Evolutionary conservation across 2,888 invertebrate genomes (phyloP).

Genomic region (Idaea aversata): DNA sequence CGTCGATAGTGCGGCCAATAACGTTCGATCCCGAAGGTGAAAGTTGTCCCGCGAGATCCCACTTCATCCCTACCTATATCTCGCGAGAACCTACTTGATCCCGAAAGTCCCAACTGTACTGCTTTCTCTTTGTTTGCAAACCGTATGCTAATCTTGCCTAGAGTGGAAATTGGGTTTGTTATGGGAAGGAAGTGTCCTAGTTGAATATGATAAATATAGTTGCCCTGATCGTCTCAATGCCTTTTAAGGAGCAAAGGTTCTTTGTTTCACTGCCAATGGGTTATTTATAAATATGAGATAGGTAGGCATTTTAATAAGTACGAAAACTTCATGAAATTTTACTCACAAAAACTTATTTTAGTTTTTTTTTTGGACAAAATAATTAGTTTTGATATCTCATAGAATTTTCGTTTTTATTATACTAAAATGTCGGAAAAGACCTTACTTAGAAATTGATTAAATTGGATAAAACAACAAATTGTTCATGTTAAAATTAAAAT

Average conservation of each 20-base stretch:
- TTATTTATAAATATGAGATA: not conserved
- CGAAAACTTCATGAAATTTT: too few species aligned
- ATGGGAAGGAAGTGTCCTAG: not conserved
- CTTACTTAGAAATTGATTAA: too few species aligned
- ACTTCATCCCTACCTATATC: not conserved
- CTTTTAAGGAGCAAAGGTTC: not conserved
- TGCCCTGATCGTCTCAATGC: not conserved
- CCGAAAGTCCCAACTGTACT: not conserved
- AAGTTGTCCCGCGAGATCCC: not conserved
- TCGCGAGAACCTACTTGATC: not conserved
- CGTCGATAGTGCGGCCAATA: conserved; percentile 4
- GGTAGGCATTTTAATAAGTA: not conserved
- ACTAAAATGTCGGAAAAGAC: too few species aligned
- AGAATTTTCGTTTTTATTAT: too few species aligned
- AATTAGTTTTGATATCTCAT: too few species aligned
- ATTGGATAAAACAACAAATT: too few species aligned
- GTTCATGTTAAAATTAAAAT: too few species aligned
- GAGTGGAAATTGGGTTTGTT: conserved; percentile 14
- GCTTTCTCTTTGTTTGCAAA: conserved; percentile 13
- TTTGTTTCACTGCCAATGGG: not conserved
- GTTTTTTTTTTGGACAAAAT: too few species aligned
- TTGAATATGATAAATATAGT: not conserved
- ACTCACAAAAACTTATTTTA: too few species aligned
- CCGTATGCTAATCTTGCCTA: conserved; percentile 18
- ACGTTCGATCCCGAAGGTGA: not conserved